Percentiles rank a stretch among this genome's conserved stretches.
Evolutionary conservation across 2,888 invertebrate species (phyloP).

Genomic region (Priocnemis perturbator): DNA sequence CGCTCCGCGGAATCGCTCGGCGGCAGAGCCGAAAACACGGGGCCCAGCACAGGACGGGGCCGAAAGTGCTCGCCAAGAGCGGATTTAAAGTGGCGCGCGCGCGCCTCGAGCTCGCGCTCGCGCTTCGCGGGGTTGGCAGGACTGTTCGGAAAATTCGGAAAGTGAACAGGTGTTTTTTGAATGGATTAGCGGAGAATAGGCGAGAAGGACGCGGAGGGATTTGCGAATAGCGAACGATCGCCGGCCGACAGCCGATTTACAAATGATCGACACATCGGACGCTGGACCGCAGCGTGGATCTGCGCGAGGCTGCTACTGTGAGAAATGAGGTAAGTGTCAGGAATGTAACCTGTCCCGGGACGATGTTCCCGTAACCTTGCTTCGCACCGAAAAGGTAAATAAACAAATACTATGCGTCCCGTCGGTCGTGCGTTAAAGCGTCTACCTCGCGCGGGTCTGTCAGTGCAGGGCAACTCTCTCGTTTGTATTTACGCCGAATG

Average conservation of each 20-base stretch:
- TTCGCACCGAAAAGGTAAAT: constrained; percentile 49
- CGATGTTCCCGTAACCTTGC: constrained; percentile 41
- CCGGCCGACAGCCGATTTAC: constrained; percentile 33
- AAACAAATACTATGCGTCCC: constrained; percentile 39
- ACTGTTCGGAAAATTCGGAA: constrained; percentile 83
- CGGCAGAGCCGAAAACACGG: too few relatives aligned
- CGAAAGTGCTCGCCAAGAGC: neutral
- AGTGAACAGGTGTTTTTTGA: constrained; percentile 88
- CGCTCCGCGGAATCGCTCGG: too few relatives aligned
- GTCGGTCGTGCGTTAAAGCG: too few relatives aligned
- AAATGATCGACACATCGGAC: constrained; percentile 38
- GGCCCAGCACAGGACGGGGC: neutral
- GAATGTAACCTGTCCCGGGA: constrained; percentile 42
- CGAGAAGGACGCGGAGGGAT: constrained; percentile 59
- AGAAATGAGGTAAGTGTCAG: constrained; percentile 49
- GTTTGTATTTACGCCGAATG: too few relatives aligned
- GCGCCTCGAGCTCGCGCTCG: constrained; percentile 18
- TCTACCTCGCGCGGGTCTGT: too few relatives aligned
- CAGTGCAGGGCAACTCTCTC: too few relatives aligned
- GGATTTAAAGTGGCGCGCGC: constrained; percentile 52
- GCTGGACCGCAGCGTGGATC: constrained; percentile 39
- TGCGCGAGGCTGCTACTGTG: neutral
- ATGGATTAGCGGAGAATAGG: constrained; percentile 80
- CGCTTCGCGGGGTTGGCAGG: constrained; percentile 74
- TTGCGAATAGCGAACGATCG: constrained; percentile 48